Evolutionary conservation across 2,113 vertebrate genomes (phyloP).

Genomic region (Ictalurus punctatus): DNA sequence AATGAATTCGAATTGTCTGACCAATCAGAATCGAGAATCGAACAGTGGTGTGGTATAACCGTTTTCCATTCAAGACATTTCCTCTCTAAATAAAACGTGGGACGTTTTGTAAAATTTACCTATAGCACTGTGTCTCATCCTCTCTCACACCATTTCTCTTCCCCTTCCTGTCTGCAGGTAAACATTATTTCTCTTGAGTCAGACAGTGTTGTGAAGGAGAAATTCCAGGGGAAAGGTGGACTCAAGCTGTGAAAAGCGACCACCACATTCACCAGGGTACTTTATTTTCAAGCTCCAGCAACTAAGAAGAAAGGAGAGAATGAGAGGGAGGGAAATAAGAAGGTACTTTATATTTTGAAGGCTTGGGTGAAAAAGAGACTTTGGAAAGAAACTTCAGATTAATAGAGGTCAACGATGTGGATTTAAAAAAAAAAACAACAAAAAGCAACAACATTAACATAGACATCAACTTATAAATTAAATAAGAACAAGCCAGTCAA

Average conservation of each 20-base stretch:
- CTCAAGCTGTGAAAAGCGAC: slow-evolving; percentile 16
- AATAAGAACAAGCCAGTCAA: not conserved
- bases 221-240: slow-evolving; percentile 3
- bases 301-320: not conserved
- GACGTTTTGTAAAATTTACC: not conserved
- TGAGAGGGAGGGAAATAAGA: not conserved
- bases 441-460: too few relatives aligned
- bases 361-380: slow-evolving; percentile 14
- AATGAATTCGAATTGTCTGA: not conserved
- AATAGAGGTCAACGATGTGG: slow-evolving; percentile 1
- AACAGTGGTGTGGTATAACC: not conserved
- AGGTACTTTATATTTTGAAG: not conserved
- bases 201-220: not conserved
- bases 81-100: not conserved
- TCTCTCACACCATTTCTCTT: not conserved
- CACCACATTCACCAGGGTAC: slow-evolving; percentile 4
- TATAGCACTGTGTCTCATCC: not conserved
- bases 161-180: not conserved
- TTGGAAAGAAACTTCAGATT: slow-evolving; percentile 1
- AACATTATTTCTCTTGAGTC: slow-evolving; percentile 13
- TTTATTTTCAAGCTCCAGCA: slow-evolving; percentile 16
- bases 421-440: not conserved
- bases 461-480: not conserved
- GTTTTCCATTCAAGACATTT: not conserved
- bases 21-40: not conserved